Evolutionary conservation across 2,797 vertebrate species (phyloP).

Genomic region (Oceanodroma leucorhoa): DNA sequence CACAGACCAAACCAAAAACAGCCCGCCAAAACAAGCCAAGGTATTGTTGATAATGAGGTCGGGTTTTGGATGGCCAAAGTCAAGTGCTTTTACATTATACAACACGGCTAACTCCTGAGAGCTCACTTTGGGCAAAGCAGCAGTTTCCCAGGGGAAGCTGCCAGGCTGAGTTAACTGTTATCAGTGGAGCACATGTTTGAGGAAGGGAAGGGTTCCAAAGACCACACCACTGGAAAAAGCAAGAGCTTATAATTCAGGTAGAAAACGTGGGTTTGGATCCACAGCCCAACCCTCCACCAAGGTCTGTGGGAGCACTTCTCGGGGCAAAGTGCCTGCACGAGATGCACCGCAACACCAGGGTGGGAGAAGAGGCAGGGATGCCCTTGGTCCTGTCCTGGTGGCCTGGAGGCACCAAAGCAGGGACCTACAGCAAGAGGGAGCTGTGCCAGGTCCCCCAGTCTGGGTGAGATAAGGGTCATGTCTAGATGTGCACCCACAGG

Average conservation of each 20-base stretch:
- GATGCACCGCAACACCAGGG: accelerated
- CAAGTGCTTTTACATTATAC: not conserved
- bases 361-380: not conserved
- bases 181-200: not conserved
- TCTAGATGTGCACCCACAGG: not conserved
- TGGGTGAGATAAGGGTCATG: not conserved
- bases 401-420: not conserved
- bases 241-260: not conserved
- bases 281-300: not conserved
- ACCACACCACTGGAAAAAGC: accelerated
- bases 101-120: not conserved
- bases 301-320: not conserved
- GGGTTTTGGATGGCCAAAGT: not conserved
- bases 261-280: accelerated
- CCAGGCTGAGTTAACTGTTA: not conserved
- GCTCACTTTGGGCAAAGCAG: not conserved
- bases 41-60: not conserved
- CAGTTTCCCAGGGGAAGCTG: not conserved
- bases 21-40: not conserved
- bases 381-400: accelerated
- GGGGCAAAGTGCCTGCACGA: not conserved
- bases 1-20: not conserved
- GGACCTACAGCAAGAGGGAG: not conserved
- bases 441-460: not conserved
- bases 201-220: not conserved